Evolutionary conservation across 2,888 invertebrate genomes (phyloP).

Genomic region (Acrocera orbiculus): DNA sequence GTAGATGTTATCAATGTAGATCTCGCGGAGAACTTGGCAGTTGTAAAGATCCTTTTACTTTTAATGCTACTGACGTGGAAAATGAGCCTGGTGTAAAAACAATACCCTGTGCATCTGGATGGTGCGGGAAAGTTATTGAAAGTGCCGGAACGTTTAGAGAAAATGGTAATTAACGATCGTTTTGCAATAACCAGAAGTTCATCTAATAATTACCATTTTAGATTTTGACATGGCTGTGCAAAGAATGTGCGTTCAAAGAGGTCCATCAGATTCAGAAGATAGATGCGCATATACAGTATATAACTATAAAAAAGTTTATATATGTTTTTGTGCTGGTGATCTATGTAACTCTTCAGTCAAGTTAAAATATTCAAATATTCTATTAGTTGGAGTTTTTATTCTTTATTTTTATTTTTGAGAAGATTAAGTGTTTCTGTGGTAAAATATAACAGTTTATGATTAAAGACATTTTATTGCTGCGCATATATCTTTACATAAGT

Average conservation of each 20-base stretch:
- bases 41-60: slow-evolving; percentile 71
- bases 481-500: no score
- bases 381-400: no score
- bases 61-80: slow-evolving; percentile 59
- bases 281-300: slow-evolving; percentile 73
- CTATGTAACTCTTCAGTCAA: slow-evolving; percentile 46
- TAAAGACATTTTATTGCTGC: no score
- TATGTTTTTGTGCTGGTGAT: slow-evolving; percentile 85
- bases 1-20: slow-evolving; percentile 67
- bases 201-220: slow-evolving; percentile 26
- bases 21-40: slow-evolving; percentile 75
- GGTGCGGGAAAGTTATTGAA: slow-evolving; percentile 84
- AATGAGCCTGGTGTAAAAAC: slow-evolving; percentile 53
- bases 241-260: slow-evolving; percentile 68
- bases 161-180: slow-evolving; percentile 41
- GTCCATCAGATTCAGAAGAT: slow-evolving; percentile 77
- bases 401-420: no score
- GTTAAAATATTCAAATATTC: not conserved
- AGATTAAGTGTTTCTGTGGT: no score
- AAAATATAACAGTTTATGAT: no score
- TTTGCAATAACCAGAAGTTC: not conserved
- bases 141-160: slow-evolving; percentile 56
- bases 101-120: slow-evolving; percentile 72
- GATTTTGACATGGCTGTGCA: slow-evolving; percentile 79
- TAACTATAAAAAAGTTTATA: slow-evolving; percentile 65